Base-by-base conservation (phyloP, 2,888 invertebrate genomes). In the Norana najaformis region DNA sequence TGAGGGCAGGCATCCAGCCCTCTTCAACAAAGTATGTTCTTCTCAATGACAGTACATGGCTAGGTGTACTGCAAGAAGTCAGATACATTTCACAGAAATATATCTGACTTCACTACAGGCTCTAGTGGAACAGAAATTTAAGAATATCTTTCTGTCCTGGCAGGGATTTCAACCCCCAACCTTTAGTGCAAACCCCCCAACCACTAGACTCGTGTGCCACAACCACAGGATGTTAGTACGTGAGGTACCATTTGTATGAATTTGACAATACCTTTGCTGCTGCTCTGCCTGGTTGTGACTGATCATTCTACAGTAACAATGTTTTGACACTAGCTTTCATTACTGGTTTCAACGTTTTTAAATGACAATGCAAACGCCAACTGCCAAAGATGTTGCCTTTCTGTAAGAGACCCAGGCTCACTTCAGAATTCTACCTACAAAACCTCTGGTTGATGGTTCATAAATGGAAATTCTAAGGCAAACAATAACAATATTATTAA, bases 271-370 rank as follows among this genome's bases (percentile, higher is more conserved):
- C 69, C 69, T 69, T 69, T n/a, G 69, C 69, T 30, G 69, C 69
- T 69, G n/a, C 69, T 69, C 69, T 69, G 69, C 30, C 69, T 69
- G 69, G 69, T 69, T 69, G 69, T 69, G 69, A 69, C 30, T 69
- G 69, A 69, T 69, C 69, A 69, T 69, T 69, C 69, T 69, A 69
- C 69, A 69, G 69, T 69, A 69, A 69, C 69, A 69, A 69, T 69
- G n/a, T 69, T 69, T 69, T 69, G 69, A 69, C 69, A 69, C 23
- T 16, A n/a, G n/a, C n/a, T 69, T 69, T 69, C 16, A 69, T 30
- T 8, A n/a, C 69, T n/a, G 69, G n/a, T 69, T 69, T 69, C 69
- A 69, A 8, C n/a, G 13, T 69, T 69, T 69, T n/a, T 69, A 69
- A n/a, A 69, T n/a, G n/a, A 69, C n/a, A 11, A 69, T 30, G 30